Base-by-base conservation (phyloP, 2,797 vertebrate species). In the Crocodylus rhombifer region DNA sequence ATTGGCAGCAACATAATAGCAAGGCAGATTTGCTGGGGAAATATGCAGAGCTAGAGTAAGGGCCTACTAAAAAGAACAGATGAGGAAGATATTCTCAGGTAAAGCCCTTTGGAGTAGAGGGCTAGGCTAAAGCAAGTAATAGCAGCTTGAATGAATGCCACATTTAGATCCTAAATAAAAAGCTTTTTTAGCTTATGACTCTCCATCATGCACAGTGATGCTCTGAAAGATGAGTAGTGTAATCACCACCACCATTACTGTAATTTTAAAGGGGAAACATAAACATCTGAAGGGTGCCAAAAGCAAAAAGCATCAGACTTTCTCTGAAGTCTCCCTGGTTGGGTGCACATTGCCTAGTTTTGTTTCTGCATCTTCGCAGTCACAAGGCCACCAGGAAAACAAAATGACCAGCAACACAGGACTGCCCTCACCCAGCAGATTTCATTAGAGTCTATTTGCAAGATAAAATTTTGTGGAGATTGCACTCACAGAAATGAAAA, bases 181-280 rank as follows among this genome's bases (percentile, higher is more conserved):
- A 11, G 4, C 20, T 51, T 21, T 20, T 3, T 60, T 25, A 55
- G 30, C 6, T 1, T 8, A 67, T 62, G 3, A 7, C 80, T 63
- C n/a, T 71, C 11, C 76, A 14, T n/a, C 21, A 60, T 28, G 7
- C 6, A 65, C 77, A 2, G 0, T 18, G 51, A 28, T 6, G 6
- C 58, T 26, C 20, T 4, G 20, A 79, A 21, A 6, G 12, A 58
- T 30, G 1, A 3, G 51, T 11, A 30, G 12, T 26, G 2, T 16
- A 71, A 51, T 51, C 42, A 51, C 42, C 42, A 11, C 42, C 42
- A 51, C 42, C 42, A 10, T 9, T 51, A 81, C 33, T 12, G 5
- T 2, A 12, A 12, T 30, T 56, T 62, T 2, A 0, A 1, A 2
- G 6, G n/a, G 28, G 65, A 30, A 7, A 63, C 0, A 2, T 0